Evolutionary conservation across 1,140 invertebrate species (phyloP), one percentile per base, ranked within the genome.

Genomic region (Drosophila littoralis): DNA sequence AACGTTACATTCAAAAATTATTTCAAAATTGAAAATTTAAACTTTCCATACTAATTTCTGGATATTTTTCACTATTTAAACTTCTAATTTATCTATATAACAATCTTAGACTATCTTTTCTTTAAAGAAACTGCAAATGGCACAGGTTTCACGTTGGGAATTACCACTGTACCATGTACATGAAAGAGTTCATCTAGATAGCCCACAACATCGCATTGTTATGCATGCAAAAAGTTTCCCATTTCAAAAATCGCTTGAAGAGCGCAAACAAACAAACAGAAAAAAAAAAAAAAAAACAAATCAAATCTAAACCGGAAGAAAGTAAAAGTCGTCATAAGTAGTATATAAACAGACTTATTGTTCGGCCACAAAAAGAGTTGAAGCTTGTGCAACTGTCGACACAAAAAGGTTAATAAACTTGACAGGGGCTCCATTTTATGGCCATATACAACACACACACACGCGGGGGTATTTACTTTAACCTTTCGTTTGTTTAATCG

Each of bases 401-500:
- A 42, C 36, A 61, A 69, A 75, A 64, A 81, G 82, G 83, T 86
- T 82, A 88, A 88, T 82, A 88, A 83, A 83, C 83, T 86, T 79
- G 55, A 36, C 68, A 22, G 67, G 17, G 50, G 51, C 35, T n/a
- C 51, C 13, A 38, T 28, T 57, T 58, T 70, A 54, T 75, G 55
- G 48, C 59, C 51, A 63, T 46, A 51, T 5, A 22, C n/a, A 45
- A 45, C 28, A 45, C 42, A 46, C 51, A 28, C 7, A 32, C 52
- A 63, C 36, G 43, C 22, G 57, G 36, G 51, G 35, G 61, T 71
- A 55, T 77, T 80, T 58, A 60, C 48, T 74, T 88, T 88, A 83
- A 89, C 84, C 83, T 88, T 88, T 89, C 80, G 76, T 57, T 88
- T 89, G 84, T 88, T 88, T 89, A 88, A 88, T 88, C 83, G 83